These are phyloP conservation scores for Drosophila carrolli DNA, from an alignment of 1,140 invertebrate genomes.

Conservation along the genomic window DNA sequence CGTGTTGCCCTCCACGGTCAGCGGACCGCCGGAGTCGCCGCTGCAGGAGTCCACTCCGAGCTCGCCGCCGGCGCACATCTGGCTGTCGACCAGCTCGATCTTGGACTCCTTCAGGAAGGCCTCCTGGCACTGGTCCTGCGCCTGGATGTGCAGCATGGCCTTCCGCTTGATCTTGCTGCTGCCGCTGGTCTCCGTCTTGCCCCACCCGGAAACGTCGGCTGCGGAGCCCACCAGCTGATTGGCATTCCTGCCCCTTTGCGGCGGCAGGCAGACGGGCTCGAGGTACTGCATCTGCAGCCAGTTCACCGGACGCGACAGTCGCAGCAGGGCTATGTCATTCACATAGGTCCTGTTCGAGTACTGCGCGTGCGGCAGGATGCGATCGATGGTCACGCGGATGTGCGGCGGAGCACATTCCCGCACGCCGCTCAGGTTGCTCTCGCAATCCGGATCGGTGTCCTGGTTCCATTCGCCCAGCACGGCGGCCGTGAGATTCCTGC, in stretches of 20 bases:
- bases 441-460: slow-evolving; percentile 65
- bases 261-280: slow-evolving; percentile 92
- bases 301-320: slow-evolving; percentile 87
- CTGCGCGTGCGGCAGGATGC: slow-evolving; percentile 32
- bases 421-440: slow-evolving; percentile 17
- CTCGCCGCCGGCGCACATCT: slow-evolving; percentile 71
- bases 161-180: slow-evolving; percentile 59
- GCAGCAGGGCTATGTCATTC: slow-evolving; percentile 91
- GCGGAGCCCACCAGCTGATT: slow-evolving; percentile 84
- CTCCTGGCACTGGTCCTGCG: slow-evolving; percentile 40
- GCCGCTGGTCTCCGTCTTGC: slow-evolving; percentile 87
- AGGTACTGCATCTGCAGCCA: slow-evolving; percentile 36
- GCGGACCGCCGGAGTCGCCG: slow-evolving; percentile 72
- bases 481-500: slow-evolving; percentile 81
- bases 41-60: slow-evolving; percentile 57
- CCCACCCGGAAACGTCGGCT: slow-evolving; percentile 93
- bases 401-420: slow-evolving; percentile 85
- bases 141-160: slow-evolving; percentile 48
- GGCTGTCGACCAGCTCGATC: slow-evolving; percentile 1
- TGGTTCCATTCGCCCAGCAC: slow-evolving; percentile 80
- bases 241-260: slow-evolving; percentile 61
- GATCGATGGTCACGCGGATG: slow-evolving; percentile 87
- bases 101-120: slow-evolving; percentile 11
- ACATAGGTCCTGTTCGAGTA: slow-evolving; percentile 17
- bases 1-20: slow-evolving; percentile 54